Evolutionary conservation across 2,888 invertebrate genomes (phyloP).

Genomic region (Rhodophaea formosa): DNA sequence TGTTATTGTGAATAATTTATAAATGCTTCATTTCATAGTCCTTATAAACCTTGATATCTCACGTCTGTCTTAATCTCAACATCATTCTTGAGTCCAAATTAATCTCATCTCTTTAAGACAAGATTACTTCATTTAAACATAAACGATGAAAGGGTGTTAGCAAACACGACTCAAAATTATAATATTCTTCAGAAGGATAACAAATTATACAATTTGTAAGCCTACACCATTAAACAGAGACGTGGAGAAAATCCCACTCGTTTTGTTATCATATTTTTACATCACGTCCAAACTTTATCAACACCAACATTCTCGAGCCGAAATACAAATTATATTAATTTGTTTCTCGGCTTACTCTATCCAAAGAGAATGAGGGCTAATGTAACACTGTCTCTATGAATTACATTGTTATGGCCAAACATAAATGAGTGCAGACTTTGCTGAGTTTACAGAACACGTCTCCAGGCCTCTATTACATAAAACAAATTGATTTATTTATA

Average conservation of each 20-base stretch:
- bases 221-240: not conserved
- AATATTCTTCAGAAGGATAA: not conserved
- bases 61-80: constrained; percentile 36
- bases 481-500: constrained; percentile 30
- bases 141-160: constrained; percentile 19
- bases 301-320: not conserved
- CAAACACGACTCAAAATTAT: constrained; percentile 19
- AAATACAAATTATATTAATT: constrained; percentile 17
- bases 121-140: constrained; percentile 28
- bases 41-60: constrained; percentile 8
- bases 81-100: constrained; percentile 44
- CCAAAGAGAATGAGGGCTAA: constrained; percentile 3
- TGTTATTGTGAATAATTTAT: too few relatives aligned
- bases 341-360: constrained; percentile 16
- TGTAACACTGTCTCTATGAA: constrained; percentile 13
- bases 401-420: not conserved
- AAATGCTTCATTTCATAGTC: not conserved
- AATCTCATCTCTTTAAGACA: constrained; percentile 36
- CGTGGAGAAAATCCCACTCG: not conserved
- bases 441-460: constrained; percentile 21
- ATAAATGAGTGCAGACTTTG: constrained; percentile 12
- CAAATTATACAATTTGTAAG: not conserved
- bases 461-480: constrained; percentile 26
- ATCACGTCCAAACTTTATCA: not conserved
- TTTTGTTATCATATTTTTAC: constrained; percentile 3